These are phyloP conservation scores for Pseudomyrmex dendroicus DNA, from an alignment of 1,140 invertebrate genomes.

Conservation along the genomic window DNA sequence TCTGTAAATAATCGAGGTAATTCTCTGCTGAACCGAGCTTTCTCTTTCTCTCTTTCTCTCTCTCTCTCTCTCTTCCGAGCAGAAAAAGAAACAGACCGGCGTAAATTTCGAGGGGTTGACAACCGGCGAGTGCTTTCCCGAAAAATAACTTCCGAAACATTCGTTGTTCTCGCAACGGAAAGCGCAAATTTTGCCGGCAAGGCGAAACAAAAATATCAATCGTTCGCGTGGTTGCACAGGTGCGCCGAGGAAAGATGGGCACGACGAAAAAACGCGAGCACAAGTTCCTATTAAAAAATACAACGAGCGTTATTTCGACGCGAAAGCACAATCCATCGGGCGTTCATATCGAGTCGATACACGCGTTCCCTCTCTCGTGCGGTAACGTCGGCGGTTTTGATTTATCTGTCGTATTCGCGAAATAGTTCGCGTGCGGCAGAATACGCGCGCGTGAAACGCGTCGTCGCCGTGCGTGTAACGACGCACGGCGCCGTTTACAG, in stretches of 20 bases:
- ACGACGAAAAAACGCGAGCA: not conserved
- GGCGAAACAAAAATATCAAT: constrained; percentile 45
- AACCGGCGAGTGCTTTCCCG: constrained; percentile 27
- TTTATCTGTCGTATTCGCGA: constrained; percentile 46
- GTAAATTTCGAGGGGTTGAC: constrained; percentile 30
- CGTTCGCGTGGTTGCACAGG: not conserved
- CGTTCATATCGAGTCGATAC: constrained; percentile 11
- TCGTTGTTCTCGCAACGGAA: not conserved
- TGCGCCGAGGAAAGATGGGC: not conserved
- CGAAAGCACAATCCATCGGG: constrained; percentile 5
- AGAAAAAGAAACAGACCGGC: constrained; percentile 46
- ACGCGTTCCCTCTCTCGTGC: not conserved
- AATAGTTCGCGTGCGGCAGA: constrained; percentile 16
- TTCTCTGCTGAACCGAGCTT: not conserved
- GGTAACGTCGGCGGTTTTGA: constrained; percentile 28
- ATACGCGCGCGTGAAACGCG: not conserved
- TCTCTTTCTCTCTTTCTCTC: not conserved
- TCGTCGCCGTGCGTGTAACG: not conserved
- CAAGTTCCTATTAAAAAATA: not conserved
- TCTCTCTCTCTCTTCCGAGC: not conserved
- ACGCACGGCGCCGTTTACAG: constrained; percentile 23
- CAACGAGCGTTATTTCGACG: not conserved
- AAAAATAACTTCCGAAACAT: constrained; percentile 24
- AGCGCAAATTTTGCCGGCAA: constrained; percentile 10
- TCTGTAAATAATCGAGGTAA: constrained; percentile 32